phyloP scores from a whole-genome alignment of 2,797 vertebrate species.

The Scleropages formosus region DNA sequence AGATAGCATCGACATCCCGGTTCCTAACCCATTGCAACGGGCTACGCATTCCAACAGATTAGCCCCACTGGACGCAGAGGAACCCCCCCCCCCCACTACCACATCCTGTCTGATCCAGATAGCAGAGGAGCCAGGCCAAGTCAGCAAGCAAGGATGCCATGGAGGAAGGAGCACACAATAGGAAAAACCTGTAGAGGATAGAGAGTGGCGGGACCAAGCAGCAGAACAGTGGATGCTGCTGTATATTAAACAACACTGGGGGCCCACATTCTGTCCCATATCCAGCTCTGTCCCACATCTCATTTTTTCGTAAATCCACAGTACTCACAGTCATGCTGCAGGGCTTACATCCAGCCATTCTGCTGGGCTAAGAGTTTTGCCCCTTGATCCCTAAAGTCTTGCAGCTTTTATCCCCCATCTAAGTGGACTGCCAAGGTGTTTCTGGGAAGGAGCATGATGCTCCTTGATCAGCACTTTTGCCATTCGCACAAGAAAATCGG shows the following conservation, averaged over 20 bases:
- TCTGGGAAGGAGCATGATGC: not conserved
- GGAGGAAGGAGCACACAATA: not conserved
- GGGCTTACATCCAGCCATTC: slow-evolving; percentile 19
- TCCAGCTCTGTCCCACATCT: not conserved
- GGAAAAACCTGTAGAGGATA: not conserved
- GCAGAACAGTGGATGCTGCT: not conserved
- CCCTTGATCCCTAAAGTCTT: slow-evolving; percentile 28
- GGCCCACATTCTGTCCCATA: not conserved
- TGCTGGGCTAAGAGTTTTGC: slow-evolving; percentile 12
- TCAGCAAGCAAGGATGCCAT: slow-evolving; percentile 21
- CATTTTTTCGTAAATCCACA: slow-evolving; percentile 15
- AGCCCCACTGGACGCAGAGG: slow-evolving; percentile 25
- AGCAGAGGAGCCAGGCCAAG: slow-evolving; percentile 28
- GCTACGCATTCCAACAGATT: slow-evolving; percentile 37
- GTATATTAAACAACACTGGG: slow-evolving; percentile 1
- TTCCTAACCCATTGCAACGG: slow-evolving; percentile 31
- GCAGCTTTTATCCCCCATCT: slow-evolving; percentile 24
- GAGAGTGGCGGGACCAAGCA: not conserved
- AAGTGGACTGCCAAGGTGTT: slow-evolving; percentile 30
- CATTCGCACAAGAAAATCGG: not conserved
- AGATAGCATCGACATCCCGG: slow-evolving; percentile 47
- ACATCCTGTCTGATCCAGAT: slow-evolving; percentile 38
- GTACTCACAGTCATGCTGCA: slow-evolving; percentile 7
- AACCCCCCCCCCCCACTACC: slow-evolving; percentile 18
- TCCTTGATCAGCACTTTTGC: slow-evolving; percentile 19